Base-by-base conservation (phyloP, 2,797 vertebrate genomes). In the Channallabes apus region DNA sequence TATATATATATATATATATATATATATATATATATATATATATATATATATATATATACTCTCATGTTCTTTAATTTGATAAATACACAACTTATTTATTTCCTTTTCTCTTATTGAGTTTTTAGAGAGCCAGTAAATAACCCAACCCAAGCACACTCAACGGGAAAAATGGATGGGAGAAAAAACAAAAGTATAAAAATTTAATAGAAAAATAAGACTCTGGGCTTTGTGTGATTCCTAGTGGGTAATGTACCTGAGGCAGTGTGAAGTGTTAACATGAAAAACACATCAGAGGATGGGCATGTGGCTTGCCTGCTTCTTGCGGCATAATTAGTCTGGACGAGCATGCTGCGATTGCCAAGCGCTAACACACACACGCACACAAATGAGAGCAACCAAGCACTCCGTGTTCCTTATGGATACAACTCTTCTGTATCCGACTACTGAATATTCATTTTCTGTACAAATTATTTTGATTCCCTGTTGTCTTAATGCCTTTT, bases 241-340 rank as follows among this genome's bases (percentile, higher is more conserved):
- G 90, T 92, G 89, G 93, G 91, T 86, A 85, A 91, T 95, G 93
- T 94, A 95, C 94, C 93, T 94, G 89, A 94, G 95, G 93, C 94
- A 91, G 85, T 92, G 92, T 89, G 92, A 95, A 95, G 94, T 93
- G 94, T 94, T 95, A 95, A 95, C 94, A 95, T 92, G 94, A 90
- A 95, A 96, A 95, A 93, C 94, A 95, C 94, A 96, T 95, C 94
- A 95, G 93, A 88, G 91, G 61, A 72, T 83, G 85, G 82, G 87
- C 88, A 83, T 85, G 82, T 82, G 84, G 84, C 85, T 73, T 22
- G 86, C 81, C 91, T 92, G 89, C 69, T 89, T 89, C 91, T 92
- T 89, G 86, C 83, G 87, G 92, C 88, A 88, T 92, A 93, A 94
- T 94, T 93, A 93, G 89, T 86, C 86, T 91, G 89, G 82, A 87